phyloP scores from a whole-genome alignment of 2,888 invertebrate genomes.

The Cacoxenus indagator region DNA sequence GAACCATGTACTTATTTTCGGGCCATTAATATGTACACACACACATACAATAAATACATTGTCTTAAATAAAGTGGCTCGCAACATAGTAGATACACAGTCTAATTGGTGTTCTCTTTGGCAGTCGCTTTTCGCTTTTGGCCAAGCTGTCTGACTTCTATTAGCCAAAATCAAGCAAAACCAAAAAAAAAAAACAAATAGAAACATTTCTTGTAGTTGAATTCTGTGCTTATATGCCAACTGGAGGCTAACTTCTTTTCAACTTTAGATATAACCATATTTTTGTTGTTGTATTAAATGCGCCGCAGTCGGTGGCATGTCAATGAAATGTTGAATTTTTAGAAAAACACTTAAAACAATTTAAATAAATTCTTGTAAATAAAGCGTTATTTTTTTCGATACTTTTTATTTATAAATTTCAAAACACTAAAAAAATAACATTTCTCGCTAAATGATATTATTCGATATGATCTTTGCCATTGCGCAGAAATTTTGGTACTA shows the following conservation, averaged over 20 bases:
- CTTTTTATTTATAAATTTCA: constrained; percentile 5
- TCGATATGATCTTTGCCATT: background rate
- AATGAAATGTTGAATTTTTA: background rate
- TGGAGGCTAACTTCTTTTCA: constrained; percentile 4
- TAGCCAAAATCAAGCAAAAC: too few species aligned
- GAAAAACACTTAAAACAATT: background rate
- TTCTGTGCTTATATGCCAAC: background rate
- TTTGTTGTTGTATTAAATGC: background rate
- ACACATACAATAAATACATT: background rate
- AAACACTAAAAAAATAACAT: constrained; percentile 1
- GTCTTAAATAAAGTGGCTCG: background rate
- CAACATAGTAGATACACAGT: background rate
- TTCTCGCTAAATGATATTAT: background rate
- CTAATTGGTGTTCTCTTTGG: background rate
- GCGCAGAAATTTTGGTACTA: constrained; percentile 7
- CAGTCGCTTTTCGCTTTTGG: background rate
- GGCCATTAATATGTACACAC: background rate
- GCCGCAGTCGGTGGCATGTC: background rate
- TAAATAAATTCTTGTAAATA: too few species aligned
- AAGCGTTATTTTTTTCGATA: background rate
- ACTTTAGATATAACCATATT: background rate
- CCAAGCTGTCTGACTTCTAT: constrained; percentile 7
- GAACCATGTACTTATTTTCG: constrained; percentile 1
- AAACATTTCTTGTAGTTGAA: background rate
- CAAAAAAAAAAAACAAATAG: too few species aligned